Conservation (phyloP, 2,113 vertebrate genomes). For the Mixornis gularis region DNA sequence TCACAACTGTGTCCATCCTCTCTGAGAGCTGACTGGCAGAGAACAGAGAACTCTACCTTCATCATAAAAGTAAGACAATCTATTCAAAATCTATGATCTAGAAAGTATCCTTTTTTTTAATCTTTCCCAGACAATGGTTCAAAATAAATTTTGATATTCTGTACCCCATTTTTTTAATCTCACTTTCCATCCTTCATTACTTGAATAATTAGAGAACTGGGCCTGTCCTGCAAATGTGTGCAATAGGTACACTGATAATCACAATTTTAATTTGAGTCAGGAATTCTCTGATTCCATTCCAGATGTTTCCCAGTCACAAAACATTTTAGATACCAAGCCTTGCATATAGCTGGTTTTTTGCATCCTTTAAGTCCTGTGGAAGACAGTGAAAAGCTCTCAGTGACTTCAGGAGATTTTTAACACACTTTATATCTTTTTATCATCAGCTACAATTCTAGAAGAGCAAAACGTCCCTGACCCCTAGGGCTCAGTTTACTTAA, state of each 20-base stretch:
- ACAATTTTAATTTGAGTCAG: neutral
- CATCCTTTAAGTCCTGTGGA: neutral
- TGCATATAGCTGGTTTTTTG: neutral
- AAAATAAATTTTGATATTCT: neutral
- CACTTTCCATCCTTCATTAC: neutral
- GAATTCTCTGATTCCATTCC: neutral
- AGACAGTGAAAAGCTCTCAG: neutral
- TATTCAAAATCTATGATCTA: neutral
- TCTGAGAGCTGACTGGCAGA: neutral
- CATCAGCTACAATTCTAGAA: neutral
- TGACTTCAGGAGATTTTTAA: neutral
- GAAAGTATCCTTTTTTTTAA: fast-evolving
- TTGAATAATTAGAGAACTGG: neutral
- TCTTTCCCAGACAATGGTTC: neutral
- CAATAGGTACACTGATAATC: neutral
- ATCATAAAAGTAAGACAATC: neutral
- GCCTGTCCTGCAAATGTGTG: neutral
- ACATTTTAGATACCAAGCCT: neutral
- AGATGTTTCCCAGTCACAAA: neutral
- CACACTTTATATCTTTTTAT: neutral
- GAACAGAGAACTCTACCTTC: neutral
- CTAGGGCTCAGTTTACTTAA: neutral
- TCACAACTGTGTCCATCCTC: neutral
- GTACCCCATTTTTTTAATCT: neutral
- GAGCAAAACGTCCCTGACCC: neutral